Conservation (phyloP, 2,888 invertebrate genomes). For the Hedya salicella region DNA sequence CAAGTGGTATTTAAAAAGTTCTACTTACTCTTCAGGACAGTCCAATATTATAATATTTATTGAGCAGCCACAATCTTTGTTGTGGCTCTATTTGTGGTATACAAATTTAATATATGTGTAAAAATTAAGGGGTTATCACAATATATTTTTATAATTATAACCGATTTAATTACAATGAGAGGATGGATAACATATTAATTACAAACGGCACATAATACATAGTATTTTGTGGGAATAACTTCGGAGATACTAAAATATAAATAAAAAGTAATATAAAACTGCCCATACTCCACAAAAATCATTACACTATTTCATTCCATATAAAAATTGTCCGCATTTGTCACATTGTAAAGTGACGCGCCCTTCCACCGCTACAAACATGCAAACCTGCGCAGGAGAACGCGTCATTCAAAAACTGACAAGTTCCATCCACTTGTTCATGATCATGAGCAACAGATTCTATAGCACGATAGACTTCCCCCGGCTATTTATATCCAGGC, state of each 20-base stretch:
- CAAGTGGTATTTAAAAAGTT: background rate
- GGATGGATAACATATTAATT: background rate
- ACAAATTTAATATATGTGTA: background rate
- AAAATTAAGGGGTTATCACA: constrained; percentile 14
- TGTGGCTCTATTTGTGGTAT: constrained; percentile 1
- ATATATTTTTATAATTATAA: constrained; percentile 1
- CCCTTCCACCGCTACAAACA: too few species aligned
- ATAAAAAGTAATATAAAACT: background rate
- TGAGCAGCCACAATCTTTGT: constrained; percentile 3
- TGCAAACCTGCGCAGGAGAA: too few species aligned
- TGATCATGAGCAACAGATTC: too few species aligned
- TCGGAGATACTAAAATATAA: constrained; percentile 1
- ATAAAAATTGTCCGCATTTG: too few species aligned
- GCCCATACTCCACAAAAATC: background rate
- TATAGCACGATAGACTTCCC: too few species aligned
- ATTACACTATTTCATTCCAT: background rate
- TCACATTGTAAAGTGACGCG: too few species aligned
- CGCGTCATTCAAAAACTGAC: too few species aligned
- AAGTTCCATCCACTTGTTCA: too few species aligned
- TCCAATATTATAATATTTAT: constrained; percentile 4
- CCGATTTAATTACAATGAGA: background rate
- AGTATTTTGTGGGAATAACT: background rate
- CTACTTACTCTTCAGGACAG: constrained; percentile 14
- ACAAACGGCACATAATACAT: background rate
- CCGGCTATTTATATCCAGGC: too few species aligned